Conservation (phyloP, 2,797 vertebrate species). For the Rallus crepitans region DNA sequence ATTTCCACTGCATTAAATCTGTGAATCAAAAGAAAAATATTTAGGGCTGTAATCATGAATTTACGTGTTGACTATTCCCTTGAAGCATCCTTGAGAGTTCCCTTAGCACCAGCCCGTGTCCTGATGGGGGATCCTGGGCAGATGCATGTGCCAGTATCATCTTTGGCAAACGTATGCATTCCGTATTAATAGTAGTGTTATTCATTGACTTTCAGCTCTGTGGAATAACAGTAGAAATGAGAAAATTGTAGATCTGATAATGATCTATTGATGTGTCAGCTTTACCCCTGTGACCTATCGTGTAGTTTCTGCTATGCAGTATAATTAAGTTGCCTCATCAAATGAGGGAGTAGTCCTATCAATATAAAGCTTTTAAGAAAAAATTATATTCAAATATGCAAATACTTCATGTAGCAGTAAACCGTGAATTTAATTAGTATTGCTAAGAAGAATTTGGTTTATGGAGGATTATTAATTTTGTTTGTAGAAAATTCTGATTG, state of each 20-base stretch:
- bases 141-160: neutral
- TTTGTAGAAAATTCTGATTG: neutral
- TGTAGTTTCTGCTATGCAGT: neutral
- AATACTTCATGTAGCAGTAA: neutral
- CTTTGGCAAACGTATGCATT: neutral
- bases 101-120: neutral
- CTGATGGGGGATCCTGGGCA: neutral
- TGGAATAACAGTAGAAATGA: neutral
- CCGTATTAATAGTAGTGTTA: neutral
- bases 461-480: neutral
- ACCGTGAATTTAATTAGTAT: neutral
- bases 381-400: slow-evolving; percentile 3
- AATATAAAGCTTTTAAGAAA: neutral
- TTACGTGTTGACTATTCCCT: neutral
- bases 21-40: neutral
- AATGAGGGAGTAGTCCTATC: neutral
- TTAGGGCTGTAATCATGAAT: neutral
- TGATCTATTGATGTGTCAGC: slow-evolving; percentile 23
- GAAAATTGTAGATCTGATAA: slow-evolving; percentile 29
- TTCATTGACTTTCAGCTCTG: neutral
- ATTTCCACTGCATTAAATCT: neutral
- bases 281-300: neutral
- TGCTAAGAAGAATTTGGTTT: neutral
- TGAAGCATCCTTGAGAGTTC: neutral
- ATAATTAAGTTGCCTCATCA: slow-evolving; percentile 44